Percentiles rank a stretch among this genome's conserved stretches.
Conservation (phyloP, 2,888 invertebrate genomes). For the Lepidonotus clava region DNA sequence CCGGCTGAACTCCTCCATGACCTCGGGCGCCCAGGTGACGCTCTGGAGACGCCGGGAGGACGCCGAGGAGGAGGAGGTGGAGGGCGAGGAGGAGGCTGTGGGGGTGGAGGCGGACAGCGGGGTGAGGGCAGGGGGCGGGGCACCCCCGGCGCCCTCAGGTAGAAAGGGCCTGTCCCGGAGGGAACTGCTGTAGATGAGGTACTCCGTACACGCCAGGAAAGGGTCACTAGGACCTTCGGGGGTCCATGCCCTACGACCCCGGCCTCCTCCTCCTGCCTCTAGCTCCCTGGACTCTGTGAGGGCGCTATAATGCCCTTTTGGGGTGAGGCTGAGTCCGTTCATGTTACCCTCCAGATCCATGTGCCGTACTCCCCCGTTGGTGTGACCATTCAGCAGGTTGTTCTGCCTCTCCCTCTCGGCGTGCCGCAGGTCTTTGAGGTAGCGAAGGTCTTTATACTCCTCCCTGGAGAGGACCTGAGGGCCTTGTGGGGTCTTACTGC, state of each 20-base stretch:
- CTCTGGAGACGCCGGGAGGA: neutral
- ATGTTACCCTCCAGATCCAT: neutral
- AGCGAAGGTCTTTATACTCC: neutral
- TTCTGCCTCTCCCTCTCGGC: constrained; percentile 13
- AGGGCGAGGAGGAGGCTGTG: neutral
- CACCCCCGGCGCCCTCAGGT: neutral
- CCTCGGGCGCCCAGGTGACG: constrained; percentile 25
- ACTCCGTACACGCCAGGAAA: neutral
- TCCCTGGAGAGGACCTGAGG: neutral
- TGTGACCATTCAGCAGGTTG: neutral
- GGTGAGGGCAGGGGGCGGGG: neutral
- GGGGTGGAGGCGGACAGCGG: neutral
- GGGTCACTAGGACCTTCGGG: constrained; percentile 13
- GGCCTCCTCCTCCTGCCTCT: neutral
- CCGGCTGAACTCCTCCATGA: constrained; percentile 19
- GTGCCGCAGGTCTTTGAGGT: too few species aligned
- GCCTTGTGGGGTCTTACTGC: neutral
- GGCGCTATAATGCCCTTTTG: neutral
- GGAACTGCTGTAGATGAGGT: neutral
- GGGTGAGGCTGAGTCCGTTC: neutral
- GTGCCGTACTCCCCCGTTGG: too few species aligned
- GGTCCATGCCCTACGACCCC: neutral
- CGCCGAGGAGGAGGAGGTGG: neutral
- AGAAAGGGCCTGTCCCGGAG: neutral
- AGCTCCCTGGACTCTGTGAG: neutral